A percentile compares a stretch with the other conserved stretches of the same genome.
These are phyloP conservation scores for Leucoptera coffeella DNA, from an alignment of 2,888 invertebrate genomes.

Conservation along the genomic window DNA sequence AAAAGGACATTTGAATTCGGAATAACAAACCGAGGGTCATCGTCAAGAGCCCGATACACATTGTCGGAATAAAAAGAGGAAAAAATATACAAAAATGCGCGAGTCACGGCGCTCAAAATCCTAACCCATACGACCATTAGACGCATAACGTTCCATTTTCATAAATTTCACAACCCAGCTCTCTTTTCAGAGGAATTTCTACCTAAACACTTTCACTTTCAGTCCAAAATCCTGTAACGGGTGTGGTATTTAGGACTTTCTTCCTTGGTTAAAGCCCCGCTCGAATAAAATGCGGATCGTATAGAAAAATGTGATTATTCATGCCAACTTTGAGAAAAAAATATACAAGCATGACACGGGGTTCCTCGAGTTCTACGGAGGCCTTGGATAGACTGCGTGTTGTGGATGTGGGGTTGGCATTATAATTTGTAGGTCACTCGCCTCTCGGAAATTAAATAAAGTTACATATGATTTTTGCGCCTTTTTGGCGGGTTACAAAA, in stretches of 20 bases:
- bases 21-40: too few species aligned
- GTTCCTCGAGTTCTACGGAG: slow-evolving; percentile 6
- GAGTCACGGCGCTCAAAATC: slow-evolving; percentile 29
- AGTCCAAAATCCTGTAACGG: background rate
- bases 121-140: slow-evolving; percentile 14
- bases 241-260: slow-evolving; percentile 10
- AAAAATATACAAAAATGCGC: slow-evolving; percentile 31
- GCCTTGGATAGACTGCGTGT: too few species aligned
- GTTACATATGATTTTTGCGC: too few species aligned
- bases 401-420: too few species aligned
- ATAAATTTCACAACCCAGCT: slow-evolving; percentile 41
- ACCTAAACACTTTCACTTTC: slow-evolving; percentile 13
- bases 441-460: too few species aligned
- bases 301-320: slow-evolving; percentile 51
- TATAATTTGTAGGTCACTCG: too few species aligned
- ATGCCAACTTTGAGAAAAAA: slow-evolving; percentile 42
- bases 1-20: too few species aligned
- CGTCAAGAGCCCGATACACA: too few species aligned
- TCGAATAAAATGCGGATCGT: slow-evolving; percentile 39
- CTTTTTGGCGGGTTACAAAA: too few species aligned
- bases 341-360: slow-evolving; percentile 32
- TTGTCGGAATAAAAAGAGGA: too few species aligned
- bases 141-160: slow-evolving; percentile 26
- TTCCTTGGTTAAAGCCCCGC: too few species aligned
- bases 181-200: slow-evolving; percentile 13